Evolutionary conservation across 2,888 invertebrate genomes (phyloP), one percentile per base, ranked within the genome.

Genomic region (Ashinkailepas kermadecensis): DNA sequence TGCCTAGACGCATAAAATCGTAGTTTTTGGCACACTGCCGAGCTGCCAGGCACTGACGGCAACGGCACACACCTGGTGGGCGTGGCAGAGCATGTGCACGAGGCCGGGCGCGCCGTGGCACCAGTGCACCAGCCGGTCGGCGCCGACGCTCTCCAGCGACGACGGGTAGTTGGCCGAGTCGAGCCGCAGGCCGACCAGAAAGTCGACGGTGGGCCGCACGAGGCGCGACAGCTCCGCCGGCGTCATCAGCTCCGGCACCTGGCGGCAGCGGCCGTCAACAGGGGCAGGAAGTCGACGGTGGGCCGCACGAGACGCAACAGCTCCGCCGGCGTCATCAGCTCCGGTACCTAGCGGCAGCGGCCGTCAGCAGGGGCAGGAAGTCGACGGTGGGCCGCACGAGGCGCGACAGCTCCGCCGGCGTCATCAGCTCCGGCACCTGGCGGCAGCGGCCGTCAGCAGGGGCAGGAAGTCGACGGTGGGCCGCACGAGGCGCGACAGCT

Each of bases 81-180:
- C 93, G 84, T 91, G 88, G 84, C 90, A 87, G 85, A 92, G 84
- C 59, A 86, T 83, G 79, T 81, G 82, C 21, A 94, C 90, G 88
- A 94, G 93, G 67, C 95, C 95, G 25, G 96, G 94, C 54, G 95
- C 94, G n/a, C 96, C 96, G 87, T 96, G 96, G 88, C 96, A 96
- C 96, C 96, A 96, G 86, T 96, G 96, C 39, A 96, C 92, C 83
- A 95, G 90, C 87, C 91, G 91, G 87, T 96, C 96, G 59, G 90
- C 88, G 78, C 88, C 88, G 84, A 91, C 92, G 57, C 91, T 92
- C 58, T 83, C 80, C 56, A 65, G 65, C 10, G 84, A 84, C 0
- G 84, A 85, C 18, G 84, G 85, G 70, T 84, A 82, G 85, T 89
- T 89, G n/a, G 88, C 89, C 10, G 89, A 89, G 1, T 87, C 87